Evolutionary conservation across 1,140 invertebrate genomes (phyloP).

Genomic region (Drosophila funebris): DNA sequence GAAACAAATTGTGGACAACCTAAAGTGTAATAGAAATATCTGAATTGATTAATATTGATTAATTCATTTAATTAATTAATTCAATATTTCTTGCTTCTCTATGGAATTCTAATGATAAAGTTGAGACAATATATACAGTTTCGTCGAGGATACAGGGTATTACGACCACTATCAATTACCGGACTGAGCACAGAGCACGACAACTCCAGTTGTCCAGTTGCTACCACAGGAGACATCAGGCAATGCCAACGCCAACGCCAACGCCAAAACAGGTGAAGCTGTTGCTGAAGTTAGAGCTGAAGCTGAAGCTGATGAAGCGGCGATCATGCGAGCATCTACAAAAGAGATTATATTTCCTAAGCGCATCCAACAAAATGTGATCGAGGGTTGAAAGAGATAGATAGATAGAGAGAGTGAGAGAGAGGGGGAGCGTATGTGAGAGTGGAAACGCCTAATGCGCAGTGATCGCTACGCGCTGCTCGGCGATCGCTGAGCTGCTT

Average conservation of each 20-base stretch:
- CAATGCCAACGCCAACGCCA: conserved; percentile 27
- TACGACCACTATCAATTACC: conserved; percentile 5
- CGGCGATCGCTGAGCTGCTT: conserved; percentile 80
- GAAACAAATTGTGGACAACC: no score
- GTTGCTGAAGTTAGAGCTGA: background rate
- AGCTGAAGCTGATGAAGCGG: conserved; percentile 62
- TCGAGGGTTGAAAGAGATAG: conserved; percentile 25
- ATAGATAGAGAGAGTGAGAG: background rate
- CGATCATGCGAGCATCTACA: conserved; percentile 80
- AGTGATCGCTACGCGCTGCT: conserved; percentile 29
- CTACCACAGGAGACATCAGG: conserved; percentile 4
- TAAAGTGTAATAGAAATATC: no score
- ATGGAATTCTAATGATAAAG: no score
- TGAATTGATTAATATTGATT: no score
- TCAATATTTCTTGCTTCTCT: no score
- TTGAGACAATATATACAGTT: background rate
- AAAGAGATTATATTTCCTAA: conserved; percentile 83
- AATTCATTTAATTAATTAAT: no score
- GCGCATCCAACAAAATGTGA: conserved; percentile 73
- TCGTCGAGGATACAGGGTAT: background rate
- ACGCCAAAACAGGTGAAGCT: conserved; percentile 43
- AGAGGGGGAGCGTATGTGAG: background rate
- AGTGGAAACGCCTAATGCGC: conserved; percentile 43
- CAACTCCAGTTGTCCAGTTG: background rate
- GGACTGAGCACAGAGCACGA: background rate